Evolutionary conservation across 2,797 vertebrate species (phyloP).

Genomic region (Uromys caudimaculatus): DNA sequence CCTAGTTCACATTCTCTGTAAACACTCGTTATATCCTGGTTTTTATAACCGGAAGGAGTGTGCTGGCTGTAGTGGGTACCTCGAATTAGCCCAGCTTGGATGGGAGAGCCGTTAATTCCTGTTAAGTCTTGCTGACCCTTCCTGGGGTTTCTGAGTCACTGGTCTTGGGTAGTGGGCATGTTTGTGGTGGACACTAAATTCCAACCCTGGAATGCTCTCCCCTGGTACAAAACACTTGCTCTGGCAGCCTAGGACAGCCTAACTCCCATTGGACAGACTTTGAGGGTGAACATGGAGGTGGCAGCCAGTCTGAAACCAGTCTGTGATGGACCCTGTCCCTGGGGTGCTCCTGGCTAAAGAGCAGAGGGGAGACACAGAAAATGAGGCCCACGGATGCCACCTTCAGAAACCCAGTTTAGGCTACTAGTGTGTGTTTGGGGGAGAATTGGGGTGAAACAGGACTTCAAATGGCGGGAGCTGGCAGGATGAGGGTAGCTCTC

Average conservation of each 20-base stretch:
- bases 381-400: background rate
- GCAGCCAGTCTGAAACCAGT: background rate
- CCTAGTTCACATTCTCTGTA: background rate
- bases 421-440: background rate
- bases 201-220: background rate
- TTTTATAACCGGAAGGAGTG: background rate
- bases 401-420: background rate
- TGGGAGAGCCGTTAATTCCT: background rate
- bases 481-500: background rate
- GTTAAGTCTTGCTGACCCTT: background rate
- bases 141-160: background rate
- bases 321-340: background rate
- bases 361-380: background rate
- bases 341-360: background rate
- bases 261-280: background rate
- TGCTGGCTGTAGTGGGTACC: background rate
- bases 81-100: background rate
- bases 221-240: background rate
- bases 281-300: accelerated
- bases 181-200: conserved; percentile 29
- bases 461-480: background rate
- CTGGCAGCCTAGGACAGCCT: background rate
- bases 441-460: background rate
- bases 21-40: background rate
- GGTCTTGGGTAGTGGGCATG: background rate